Evolutionary conservation across 2,888 invertebrate species (phyloP).

Genomic region (Spilarctia lutea): DNA sequence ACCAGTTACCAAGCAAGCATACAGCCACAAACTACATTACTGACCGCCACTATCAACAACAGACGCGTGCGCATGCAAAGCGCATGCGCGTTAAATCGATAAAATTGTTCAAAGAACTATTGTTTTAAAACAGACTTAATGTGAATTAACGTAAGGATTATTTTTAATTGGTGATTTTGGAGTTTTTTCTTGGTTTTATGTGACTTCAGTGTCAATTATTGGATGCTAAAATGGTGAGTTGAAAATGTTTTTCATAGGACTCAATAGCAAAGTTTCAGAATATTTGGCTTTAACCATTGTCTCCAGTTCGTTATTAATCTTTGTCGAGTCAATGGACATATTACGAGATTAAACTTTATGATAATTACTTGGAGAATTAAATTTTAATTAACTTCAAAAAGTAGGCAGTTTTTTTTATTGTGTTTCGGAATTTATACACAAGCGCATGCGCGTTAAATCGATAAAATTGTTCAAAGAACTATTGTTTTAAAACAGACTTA

Average conservation of each 20-base stretch:
- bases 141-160: not conserved
- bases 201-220: slow-evolving; percentile 19
- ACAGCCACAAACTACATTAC: slow-evolving; percentile 16
- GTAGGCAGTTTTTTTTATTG: not conserved
- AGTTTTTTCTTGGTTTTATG: not conserved
- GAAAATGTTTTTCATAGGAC: not conserved
- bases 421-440: not conserved
- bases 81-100: slow-evolving; percentile 11
- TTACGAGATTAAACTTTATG: not conserved
- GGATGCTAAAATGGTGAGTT: slow-evolving; percentile 21
- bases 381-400: not conserved
- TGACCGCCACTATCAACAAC: slow-evolving; percentile 18
- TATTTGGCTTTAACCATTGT: not conserved
- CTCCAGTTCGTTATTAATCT: not conserved
- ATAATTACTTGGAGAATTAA: not conserved
- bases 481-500: not conserved
- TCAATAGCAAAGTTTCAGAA: not conserved
- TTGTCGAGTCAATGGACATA: not conserved
- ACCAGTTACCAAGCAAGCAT: slow-evolving; percentile 13
- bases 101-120: slow-evolving; percentile 13
- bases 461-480: slow-evolving; percentile 15
- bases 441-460: slow-evolving; percentile 8
- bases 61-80: slow-evolving; percentile 19
- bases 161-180: not conserved
- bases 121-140: not conserved